These are phyloP conservation scores for Halocaridina rubra DNA, from an alignment of 2,888 invertebrate species.

Conservation along the genomic window DNA sequence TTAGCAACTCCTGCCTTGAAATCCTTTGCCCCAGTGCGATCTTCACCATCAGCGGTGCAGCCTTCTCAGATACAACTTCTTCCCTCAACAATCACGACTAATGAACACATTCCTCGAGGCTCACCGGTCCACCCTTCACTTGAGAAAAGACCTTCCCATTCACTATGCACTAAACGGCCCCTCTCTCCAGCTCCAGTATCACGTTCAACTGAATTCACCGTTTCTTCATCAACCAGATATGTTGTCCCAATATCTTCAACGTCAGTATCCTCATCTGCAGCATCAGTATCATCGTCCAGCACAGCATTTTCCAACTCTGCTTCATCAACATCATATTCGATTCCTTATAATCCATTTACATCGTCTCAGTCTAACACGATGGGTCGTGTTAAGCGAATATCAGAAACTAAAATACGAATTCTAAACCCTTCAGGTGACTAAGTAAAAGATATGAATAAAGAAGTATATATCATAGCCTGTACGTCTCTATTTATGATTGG, in stretches of 20 bases:
- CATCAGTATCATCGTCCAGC: too few relatives aligned
- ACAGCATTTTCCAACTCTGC: too few relatives aligned
- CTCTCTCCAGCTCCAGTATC: not conserved
- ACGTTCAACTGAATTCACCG: too few relatives aligned
- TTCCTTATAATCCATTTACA: not conserved
- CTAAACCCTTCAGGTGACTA: slow-evolving; percentile 12
- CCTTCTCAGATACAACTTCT: not conserved
- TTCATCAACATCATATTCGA: too few relatives aligned
- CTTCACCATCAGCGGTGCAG: not conserved
- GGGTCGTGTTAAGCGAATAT: slow-evolving; percentile 32
- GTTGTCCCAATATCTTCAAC: not conserved
- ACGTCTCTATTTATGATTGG: too few relatives aligned
- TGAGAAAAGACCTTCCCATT: not conserved
- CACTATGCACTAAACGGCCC: not conserved
- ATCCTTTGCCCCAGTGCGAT: not conserved
- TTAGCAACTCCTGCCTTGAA: too few relatives aligned
- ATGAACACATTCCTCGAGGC: not conserved
- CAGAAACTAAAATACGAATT: slow-evolving; percentile 55
- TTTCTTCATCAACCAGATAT: not conserved
- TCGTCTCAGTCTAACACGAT: too few relatives aligned
- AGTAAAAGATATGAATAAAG: too few relatives aligned
- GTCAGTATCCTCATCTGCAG: not conserved
- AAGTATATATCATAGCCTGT: too few relatives aligned
- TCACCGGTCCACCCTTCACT: not conserved
- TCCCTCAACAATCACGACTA: not conserved